phyloP scores from a whole-genome alignment of 2,113 vertebrate species.

The Toxotes jaculatrix region DNA sequence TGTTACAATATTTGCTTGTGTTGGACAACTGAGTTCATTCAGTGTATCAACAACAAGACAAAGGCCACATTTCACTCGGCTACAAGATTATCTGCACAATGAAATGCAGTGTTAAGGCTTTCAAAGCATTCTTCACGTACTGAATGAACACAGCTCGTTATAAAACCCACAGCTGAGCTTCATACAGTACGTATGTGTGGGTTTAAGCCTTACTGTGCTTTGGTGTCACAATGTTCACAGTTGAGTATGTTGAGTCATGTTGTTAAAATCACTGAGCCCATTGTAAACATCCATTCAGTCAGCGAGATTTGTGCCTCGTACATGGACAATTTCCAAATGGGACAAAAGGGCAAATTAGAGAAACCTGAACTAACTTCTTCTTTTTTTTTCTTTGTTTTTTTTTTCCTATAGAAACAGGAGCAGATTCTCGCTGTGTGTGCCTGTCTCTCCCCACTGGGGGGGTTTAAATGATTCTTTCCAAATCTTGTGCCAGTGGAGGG shows the following conservation, averaged over 20 bases:
- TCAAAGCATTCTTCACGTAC: constrained; percentile 73
- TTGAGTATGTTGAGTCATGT: constrained; percentile 62
- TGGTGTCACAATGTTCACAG: constrained; percentile 60
- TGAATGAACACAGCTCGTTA: constrained; percentile 72
- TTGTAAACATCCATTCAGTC: constrained; percentile 53
- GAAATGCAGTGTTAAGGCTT: constrained; percentile 70
- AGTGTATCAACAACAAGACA: constrained; percentile 79
- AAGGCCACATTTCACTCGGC: constrained; percentile 75
- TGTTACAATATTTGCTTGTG: constrained; percentile 84
- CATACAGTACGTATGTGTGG: constrained; percentile 62
- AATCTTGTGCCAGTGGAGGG: constrained; percentile 64
- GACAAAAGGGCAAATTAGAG: constrained; percentile 18
- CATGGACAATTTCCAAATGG: constrained; percentile 43
- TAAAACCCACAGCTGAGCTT: constrained; percentile 72
- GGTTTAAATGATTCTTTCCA: constrained; percentile 67
- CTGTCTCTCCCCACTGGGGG: constrained; percentile 27
- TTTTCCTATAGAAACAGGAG: constrained; percentile 21
- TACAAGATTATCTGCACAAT: constrained; percentile 79
- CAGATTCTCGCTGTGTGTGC: constrained; percentile 21
- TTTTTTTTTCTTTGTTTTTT: not conserved
- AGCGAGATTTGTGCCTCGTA: constrained; percentile 12
- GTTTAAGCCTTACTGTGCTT: constrained; percentile 59
- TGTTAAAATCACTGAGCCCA: constrained; percentile 56
- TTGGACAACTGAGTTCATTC: constrained; percentile 82
- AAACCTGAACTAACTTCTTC: constrained; percentile 15